Evolutionary conservation across 1,140 invertebrate genomes (phyloP), one percentile per base, ranked within the genome.

Genomic region (Coptotermes formosanus): DNA sequence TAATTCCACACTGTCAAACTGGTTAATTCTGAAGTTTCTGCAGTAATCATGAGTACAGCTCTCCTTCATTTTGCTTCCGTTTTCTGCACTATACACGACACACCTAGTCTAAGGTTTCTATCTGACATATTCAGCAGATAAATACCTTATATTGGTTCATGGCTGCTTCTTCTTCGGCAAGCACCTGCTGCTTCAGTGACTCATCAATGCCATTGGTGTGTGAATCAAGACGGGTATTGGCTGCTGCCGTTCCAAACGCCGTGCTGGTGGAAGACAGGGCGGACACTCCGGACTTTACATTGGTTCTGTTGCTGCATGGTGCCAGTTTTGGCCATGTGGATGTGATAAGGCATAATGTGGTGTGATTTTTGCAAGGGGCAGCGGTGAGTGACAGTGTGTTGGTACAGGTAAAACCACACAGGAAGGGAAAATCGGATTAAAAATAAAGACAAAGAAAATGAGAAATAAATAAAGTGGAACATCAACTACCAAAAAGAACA

Each of bases 101-200:
- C 89, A 86, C 82, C 21, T 21, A 4, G 14, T 4, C 19, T 55
- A 55, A 21, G 19, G 19, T 21, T 19, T 55, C 52, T 12, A 48
- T 48, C 45, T 16, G 52, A 55, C 1, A 21, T 64, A 87, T 89
- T 55, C 90, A 55, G 52, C 14, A 55, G 52, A 55, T 55, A 55
- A 55, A 75, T 92, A 98, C 97, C 94, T 98, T 99, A 89, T 98
- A 97, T 90, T 98, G 97, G 91, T 97, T 98, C 93, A 99, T 95
- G 55, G 96, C 96, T 48, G 97, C 97, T 91, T 98, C 97, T 91
- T 99, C 98, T 90, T 99, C 98, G 82, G 98, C 98, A 48, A 99
- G 92, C 55, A 95, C 97, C 90, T 97, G 95, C 89, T 96, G 95
- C 89, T 96, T 95, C 6, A 98, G 91, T 86, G 94, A 94, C 88